Conservation (phyloP, 1,140 invertebrate species). For the Euwallacea fornicatus region DNA sequence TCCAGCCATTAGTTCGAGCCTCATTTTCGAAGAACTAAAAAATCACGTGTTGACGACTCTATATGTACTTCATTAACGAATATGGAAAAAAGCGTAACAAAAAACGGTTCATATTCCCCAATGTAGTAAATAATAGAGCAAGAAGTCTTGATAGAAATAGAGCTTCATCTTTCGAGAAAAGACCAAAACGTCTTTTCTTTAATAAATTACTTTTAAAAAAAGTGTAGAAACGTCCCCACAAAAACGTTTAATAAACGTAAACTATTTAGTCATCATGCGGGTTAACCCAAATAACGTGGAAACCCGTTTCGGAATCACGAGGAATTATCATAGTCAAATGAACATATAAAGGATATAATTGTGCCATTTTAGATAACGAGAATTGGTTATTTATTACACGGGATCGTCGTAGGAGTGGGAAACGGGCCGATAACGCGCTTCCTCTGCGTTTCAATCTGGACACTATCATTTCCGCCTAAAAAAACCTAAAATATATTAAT, state of each 20-base stretch:
- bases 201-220: too few species aligned
- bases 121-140: too few species aligned
- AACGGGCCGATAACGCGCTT: conserved; percentile 12
- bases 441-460: conserved; percentile 2
- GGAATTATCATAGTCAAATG: conserved; percentile 7
- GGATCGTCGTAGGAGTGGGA: conserved; percentile 12
- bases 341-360: conserved; percentile 12
- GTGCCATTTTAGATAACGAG: conserved; percentile 21
- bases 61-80: too few species aligned
- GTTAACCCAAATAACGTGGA: not conserved
- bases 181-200: too few species aligned
- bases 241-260: not conserved
- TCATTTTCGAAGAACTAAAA: too few species aligned
- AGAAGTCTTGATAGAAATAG: too few species aligned
- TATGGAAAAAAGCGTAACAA: too few species aligned
- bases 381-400: conserved; percentile 19
- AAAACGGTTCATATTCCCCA: too few species aligned
- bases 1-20: too few species aligned
- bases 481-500: conserved; percentile 2
- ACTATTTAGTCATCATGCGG: not conserved
- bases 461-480: conserved; percentile 10
- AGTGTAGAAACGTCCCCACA: too few species aligned
- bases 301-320: not conserved
- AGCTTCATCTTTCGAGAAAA: too few species aligned
- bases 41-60: too few species aligned